A percentile compares a stretch with the other conserved stretches of the same genome.
Evolutionary conservation across 2,888 invertebrate genomes (phyloP).

Genomic region (Charanyca ferruginea): DNA sequence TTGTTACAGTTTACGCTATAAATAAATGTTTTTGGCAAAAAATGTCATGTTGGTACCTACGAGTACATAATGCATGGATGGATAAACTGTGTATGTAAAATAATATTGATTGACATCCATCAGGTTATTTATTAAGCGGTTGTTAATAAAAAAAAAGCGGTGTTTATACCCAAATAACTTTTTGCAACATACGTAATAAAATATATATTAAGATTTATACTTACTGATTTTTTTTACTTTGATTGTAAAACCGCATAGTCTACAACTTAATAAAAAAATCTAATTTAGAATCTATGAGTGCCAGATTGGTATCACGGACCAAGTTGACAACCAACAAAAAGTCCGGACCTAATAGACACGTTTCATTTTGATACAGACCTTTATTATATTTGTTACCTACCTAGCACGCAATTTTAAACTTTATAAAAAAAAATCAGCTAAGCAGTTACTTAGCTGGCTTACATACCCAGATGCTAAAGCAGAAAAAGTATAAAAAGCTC

Average conservation of each 20-base stretch:
- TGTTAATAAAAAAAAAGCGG: background rate
- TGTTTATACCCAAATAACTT: constrained; percentile 1
- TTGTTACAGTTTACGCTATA: too few species aligned
- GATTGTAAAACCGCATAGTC: background rate
- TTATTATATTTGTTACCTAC: background rate
- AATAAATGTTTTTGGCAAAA: too few species aligned
- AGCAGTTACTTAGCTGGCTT: too few species aligned
- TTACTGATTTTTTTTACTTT: too few species aligned
- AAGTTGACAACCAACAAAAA: background rate
- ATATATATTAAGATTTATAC: too few species aligned
- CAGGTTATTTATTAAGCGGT: background rate
- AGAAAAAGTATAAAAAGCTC: too few species aligned
- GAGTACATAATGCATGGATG: background rate
- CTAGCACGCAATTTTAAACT: constrained; percentile 9
- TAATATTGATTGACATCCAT: constrained; percentile 37
- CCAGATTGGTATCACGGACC: background rate
- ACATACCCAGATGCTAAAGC: too few species aligned
- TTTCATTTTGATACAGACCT: constrained; percentile 1
- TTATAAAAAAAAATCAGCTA: too few species aligned
- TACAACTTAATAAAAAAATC: background rate
- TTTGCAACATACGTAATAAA: constrained; percentile 27
- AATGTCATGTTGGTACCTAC: too few species aligned
- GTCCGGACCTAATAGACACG: background rate
- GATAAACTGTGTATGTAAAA: constrained; percentile 14
- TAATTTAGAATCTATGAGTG: background rate